Evolutionary conservation across 2,888 invertebrate species (phyloP).

Genomic region (Himalopsyche japonica): DNA sequence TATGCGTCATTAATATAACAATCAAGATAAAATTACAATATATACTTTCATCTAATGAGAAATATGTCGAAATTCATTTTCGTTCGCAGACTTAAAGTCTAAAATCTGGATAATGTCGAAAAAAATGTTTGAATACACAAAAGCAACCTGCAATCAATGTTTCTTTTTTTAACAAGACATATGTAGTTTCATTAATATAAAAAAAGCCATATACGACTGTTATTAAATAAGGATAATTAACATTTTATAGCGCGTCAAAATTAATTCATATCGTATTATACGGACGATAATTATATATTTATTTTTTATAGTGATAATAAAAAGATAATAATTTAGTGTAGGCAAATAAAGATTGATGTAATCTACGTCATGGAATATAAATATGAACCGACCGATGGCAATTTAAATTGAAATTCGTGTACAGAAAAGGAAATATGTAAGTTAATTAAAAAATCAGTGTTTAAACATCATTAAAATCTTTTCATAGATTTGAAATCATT

Average conservation of each 20-base stretch:
- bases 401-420: too few relatives aligned
- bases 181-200: not conserved
- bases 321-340: not conserved
- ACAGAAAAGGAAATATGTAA: too few relatives aligned
- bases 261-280: not conserved
- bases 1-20: too few relatives aligned
- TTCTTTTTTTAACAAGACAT: not conserved
- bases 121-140: not conserved
- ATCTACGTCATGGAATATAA: not conserved
- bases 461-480: too few relatives aligned
- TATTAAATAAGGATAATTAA: not conserved
- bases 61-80: not conserved
- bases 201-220: not conserved
- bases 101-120: not conserved
- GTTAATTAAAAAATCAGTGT: too few relatives aligned
- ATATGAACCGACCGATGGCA: not conserved
- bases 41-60: too few relatives aligned
- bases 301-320: not conserved
- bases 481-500: too few relatives aligned
- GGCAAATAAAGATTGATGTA: not conserved
- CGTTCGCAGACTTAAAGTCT: not conserved
- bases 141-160: slow-evolving; percentile 3
- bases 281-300: not conserved
- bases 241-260: not conserved
- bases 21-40: too few relatives aligned